Percentiles rank a stretch among this genome's conserved stretches.
phyloP scores from a whole-genome alignment of 2,113 vertebrate species.

The Podarcis raffonei region DNA sequence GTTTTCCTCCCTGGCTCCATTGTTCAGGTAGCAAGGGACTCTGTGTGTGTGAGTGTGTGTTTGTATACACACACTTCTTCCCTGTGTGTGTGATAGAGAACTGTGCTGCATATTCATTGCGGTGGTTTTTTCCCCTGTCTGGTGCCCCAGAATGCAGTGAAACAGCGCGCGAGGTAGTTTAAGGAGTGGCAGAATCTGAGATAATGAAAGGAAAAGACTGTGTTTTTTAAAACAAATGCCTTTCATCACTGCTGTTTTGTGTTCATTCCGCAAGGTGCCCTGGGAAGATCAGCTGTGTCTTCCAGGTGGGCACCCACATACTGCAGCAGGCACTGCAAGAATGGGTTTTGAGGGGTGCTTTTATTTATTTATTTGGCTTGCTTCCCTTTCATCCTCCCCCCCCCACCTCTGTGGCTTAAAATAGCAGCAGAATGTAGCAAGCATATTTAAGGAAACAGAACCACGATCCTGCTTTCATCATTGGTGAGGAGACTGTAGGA shows the following conservation, averaged over 20 bases:
- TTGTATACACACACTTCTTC: no score
- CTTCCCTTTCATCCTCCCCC: not conserved
- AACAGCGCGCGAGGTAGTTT: not conserved
- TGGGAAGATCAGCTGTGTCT: not conserved
- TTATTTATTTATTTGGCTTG: not conserved
- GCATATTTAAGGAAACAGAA: slow-evolving; percentile 2
- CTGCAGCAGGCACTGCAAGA: slow-evolving; percentile 13
- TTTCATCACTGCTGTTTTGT: not conserved
- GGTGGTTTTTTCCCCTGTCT: not conserved
- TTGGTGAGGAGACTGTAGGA: not conserved
- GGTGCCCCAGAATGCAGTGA: not conserved
- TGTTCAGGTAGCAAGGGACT: not conserved
- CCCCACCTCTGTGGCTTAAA: not conserved
- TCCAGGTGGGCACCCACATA: not conserved
- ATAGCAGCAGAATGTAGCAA: slow-evolving; percentile 1
- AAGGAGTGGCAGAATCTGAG: not conserved
- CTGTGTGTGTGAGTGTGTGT: not conserved
- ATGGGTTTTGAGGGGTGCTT: not conserved
- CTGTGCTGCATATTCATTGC: not conserved
- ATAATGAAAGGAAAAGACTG: not conserved
- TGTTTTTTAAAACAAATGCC: not conserved
- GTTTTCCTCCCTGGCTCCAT: no score
- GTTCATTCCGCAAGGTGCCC: not conserved
- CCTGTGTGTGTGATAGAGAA: not conserved
- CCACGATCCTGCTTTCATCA: not conserved